A percentile compares a stretch with the other conserved stretches of the same genome.
Evolutionary conservation across 2,888 invertebrate genomes (phyloP).

Genomic region (Dicyrtoma fusca): DNA sequence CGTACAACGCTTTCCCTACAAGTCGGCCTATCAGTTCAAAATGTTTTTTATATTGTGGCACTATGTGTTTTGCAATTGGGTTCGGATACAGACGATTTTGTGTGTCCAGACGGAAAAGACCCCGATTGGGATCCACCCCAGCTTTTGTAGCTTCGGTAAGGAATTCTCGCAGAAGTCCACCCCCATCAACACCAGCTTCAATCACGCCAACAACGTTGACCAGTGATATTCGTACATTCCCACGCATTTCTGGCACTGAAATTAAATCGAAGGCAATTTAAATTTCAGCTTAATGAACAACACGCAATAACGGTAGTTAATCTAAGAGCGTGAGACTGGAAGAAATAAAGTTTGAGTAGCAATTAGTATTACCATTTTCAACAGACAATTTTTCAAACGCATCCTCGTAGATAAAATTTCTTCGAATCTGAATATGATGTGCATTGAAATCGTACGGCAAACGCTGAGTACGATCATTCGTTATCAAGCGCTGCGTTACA

Average conservation of each 20-base stretch:
- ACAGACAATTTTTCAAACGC: conserved; percentile 90
- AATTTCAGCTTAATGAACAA: conserved; percentile 4
- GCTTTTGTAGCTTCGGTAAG: conserved; percentile 90
- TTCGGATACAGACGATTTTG: conserved; percentile 96
- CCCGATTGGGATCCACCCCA: conserved; percentile 94
- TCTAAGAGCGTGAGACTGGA: no score
- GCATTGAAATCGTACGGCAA: conserved; percentile 66
- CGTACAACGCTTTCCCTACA: conserved; percentile 94
- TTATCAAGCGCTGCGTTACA: conserved; percentile 74
- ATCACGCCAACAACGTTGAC: conserved; percentile 88
- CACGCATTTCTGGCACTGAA: conserved; percentile 81
- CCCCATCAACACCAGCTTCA: conserved; percentile 97
- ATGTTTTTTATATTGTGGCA: conserved; percentile 83
- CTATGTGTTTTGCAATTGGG: conserved; percentile 84
- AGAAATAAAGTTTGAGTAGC: no score
- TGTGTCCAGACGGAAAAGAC: conserved; percentile 84
- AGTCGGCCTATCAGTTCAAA: conserved; percentile 94
- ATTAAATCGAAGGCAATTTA: conserved; percentile 34
- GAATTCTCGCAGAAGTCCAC: conserved; percentile 95
- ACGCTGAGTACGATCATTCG: conserved; percentile 66
- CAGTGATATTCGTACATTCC: conserved; percentile 84
- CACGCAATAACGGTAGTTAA: no score
- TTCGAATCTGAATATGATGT: conserved; percentile 74
- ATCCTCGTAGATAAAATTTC: conserved; percentile 97
- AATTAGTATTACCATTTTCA: conserved; percentile 78